Conservation (phyloP, 1,140 invertebrate species). For the Euwallacea similis region DNA sequence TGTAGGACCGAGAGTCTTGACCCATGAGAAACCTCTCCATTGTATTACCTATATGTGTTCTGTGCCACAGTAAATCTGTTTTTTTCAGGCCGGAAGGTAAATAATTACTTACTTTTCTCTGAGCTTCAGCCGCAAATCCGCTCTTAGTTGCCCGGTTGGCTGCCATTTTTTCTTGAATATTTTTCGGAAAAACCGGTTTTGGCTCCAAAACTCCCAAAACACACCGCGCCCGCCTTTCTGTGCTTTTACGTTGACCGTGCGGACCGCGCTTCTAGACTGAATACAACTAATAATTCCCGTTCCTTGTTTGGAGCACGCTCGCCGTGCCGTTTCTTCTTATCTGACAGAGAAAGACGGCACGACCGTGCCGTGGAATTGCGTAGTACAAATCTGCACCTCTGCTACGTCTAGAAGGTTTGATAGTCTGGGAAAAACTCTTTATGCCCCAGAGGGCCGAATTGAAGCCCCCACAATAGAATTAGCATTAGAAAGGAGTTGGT, state of each 20-base stretch:
- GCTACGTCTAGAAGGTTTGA: no score
- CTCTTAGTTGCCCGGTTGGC: constrained; percentile 88
- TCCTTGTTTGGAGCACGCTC: constrained; percentile 25
- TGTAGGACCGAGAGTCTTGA: not conserved
- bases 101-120: constrained; percentile 72
- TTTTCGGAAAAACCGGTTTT: constrained; percentile 16
- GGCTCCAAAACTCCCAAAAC: constrained; percentile 6
- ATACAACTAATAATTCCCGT: constrained; percentile 15
- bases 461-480: no score
- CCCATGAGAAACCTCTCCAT: no score
- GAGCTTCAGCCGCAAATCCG: constrained; percentile 91
- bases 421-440: no score
- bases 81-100: no score
- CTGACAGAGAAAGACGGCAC: constrained; percentile 15
- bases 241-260: not conserved
- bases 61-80: no score
- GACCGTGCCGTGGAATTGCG: not conserved
- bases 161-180: constrained; percentile 64
- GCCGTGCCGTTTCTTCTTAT: not conserved
- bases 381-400: no score
- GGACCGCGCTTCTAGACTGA: constrained; percentile 18
- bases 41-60: no score
- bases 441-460: no score
- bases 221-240: constrained; percentile 1
- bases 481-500: no score